Evolutionary conservation across 1,140 invertebrate species (phyloP).

Genomic region (Pogonognathellus flavescens): DNA sequence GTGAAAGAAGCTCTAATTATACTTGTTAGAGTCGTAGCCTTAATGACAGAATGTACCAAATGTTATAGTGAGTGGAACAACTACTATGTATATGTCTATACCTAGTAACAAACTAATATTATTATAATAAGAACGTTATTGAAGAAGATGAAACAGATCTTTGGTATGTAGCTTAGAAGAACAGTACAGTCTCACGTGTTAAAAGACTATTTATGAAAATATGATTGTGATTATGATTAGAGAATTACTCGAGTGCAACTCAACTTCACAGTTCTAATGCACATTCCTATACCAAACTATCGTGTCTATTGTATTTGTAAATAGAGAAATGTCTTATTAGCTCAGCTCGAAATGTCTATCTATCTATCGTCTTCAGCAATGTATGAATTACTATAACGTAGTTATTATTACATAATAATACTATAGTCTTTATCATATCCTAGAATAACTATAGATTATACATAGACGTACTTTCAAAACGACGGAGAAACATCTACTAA

Average conservation of each 20-base stretch:
- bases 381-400: neutral
- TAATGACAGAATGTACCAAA: slow-evolving; percentile 44
- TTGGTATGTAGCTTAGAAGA: slow-evolving; percentile 21
- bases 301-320: neutral
- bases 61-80: neutral
- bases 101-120: neutral
- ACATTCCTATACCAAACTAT: slow-evolving; percentile 35
- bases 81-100: slow-evolving; percentile 16
- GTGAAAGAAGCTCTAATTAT: slow-evolving; percentile 16
- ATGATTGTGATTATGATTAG: slow-evolving; percentile 47
- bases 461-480: neutral
- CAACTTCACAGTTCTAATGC: neutral
- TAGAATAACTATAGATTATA: neutral
- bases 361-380: slow-evolving; percentile 3
- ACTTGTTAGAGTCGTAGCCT: slow-evolving; percentile 31
- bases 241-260: slow-evolving; percentile 39
- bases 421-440: neutral
- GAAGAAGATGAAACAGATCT: slow-evolving; percentile 3
- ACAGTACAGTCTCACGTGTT: slow-evolving; percentile 37
- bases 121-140: neutral
- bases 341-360: slow-evolving; percentile 10
- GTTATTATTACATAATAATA: too few relatives aligned
- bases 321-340: neutral
- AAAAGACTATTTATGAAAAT: slow-evolving; percentile 47
- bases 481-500: neutral